Conservation (phyloP, 2,888 invertebrate species). For the Sarcophaga subvicina region DNA sequence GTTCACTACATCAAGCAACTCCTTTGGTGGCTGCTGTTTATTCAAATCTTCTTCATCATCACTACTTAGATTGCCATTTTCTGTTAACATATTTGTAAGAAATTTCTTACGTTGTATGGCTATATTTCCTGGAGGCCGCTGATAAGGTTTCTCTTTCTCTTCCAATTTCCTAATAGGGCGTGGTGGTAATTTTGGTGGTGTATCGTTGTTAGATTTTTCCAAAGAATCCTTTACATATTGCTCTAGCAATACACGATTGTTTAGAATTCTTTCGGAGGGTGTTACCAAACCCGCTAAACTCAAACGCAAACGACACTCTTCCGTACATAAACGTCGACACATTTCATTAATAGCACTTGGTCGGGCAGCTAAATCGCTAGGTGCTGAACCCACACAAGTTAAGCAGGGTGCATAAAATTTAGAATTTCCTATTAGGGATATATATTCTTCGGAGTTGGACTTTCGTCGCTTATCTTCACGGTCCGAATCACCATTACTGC, state of each 20-base stretch:
- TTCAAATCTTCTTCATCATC: constrained; percentile 63
- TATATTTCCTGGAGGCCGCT: constrained; percentile 70
- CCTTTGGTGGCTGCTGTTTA: constrained; percentile 50
- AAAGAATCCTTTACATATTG: constrained; percentile 63
- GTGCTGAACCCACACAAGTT: constrained; percentile 73
- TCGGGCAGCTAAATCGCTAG: constrained; percentile 67
- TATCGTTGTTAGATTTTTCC: constrained; percentile 33
- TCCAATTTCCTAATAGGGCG: constrained; percentile 30
- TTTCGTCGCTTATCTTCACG: constrained; percentile 53
- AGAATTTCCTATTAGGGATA: constrained; percentile 69
- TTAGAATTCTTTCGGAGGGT: constrained; percentile 48
- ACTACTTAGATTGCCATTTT: constrained; percentile 58
- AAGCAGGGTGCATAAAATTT: constrained; percentile 73
- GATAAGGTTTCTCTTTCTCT: background rate
- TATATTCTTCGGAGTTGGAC: constrained; percentile 59
- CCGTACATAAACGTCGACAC: constrained; percentile 78
- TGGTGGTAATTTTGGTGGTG: constrained; percentile 65
- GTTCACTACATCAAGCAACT: constrained; percentile 47
- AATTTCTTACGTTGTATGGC: constrained; percentile 75
- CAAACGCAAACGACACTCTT: constrained; percentile 75
- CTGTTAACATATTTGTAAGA: constrained; percentile 72
- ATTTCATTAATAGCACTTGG: constrained; percentile 76
- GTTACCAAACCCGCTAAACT: constrained; percentile 70
- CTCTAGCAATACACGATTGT: constrained; percentile 57
- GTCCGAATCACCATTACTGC: constrained; percentile 62